Evolutionary conservation across 64 coral and sea anemone genomes (phyloP), one percentile per base, ranked within the genome.

Genomic region (Montipora sp.): DNA sequence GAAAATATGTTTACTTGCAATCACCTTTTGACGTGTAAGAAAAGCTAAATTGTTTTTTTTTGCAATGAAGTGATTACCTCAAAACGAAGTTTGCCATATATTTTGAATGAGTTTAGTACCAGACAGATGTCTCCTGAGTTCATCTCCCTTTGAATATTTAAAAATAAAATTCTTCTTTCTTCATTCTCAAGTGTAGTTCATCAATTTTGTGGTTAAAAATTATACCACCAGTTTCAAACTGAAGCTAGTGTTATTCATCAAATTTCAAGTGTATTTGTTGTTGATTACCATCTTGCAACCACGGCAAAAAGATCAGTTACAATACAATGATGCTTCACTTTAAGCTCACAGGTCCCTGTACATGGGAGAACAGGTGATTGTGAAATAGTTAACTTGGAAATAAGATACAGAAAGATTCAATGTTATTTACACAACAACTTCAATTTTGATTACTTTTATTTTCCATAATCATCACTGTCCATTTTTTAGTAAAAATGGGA

Each of bases 91-190:
- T 6, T 57, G 7, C 44, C 47, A 85, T 85, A 63, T 85, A 85
- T 85, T 71, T 85, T 85, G 47, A 85, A 85, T 85, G 82, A 85
- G 82, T 85, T 43, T 71, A 49, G 46, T 70, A 72, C 58, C 46
- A 20, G 66, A 45, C 82, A 85, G 65, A 85, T 85, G 82, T 48
- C 65, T 80, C 51, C n/a, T 59, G 15, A 20, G 36, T 83, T 44
- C 59, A 5, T 85, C 21, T 85, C 47, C 46, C 63, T 48, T 21
- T 85, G 82, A 85, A 85, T 85, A 72, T 85, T 83, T 71, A 85
- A 48, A 36, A 71, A 8, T 72, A 19, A 85, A 72, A 71, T 71
- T 71, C 61, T 71, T 49, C 16, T 71, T 72, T 47, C 19, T 18
- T n/a, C 7, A 50, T 85, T 67, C 20, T 50, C 18, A 71, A 50